A percentile compares a stretch with the other conserved stretches of the same genome.
Conservation (phyloP, 2,797 vertebrate genomes). For the Enteromius thamalakanensis region DNA sequence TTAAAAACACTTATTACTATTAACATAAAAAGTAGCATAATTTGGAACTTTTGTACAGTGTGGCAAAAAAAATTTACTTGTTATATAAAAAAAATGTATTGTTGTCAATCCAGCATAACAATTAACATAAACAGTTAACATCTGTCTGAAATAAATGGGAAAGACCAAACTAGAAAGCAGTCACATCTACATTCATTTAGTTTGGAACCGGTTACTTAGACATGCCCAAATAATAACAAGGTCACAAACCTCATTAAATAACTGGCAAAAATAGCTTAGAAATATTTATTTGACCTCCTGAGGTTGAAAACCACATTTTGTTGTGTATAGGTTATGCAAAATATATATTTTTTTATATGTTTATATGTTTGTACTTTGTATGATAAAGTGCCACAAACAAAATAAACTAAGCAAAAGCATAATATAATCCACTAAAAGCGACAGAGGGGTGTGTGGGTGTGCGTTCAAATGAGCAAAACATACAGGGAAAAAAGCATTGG, state of each 20-base stretch:
- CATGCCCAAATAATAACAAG: not conserved
- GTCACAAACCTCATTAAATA: not conserved
- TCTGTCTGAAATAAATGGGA: not conserved
- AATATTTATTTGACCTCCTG: not conserved
- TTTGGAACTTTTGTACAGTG: not conserved
- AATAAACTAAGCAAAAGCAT: not conserved
- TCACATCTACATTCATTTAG: not conserved
- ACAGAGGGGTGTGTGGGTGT: conserved; percentile 30
- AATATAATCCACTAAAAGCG: conserved; percentile 3
- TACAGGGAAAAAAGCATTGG: conserved; percentile 16
- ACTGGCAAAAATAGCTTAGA: not conserved
- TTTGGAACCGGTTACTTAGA: not conserved
- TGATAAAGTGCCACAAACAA: not conserved
- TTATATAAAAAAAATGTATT: no score
- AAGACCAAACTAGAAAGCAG: not conserved
- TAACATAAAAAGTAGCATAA: not conserved
- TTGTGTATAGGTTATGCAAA: not conserved
- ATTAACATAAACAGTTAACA: not conserved
- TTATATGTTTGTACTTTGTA: no score
- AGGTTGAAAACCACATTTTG: not conserved
- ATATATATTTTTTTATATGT: no score
- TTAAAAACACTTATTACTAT: not conserved
- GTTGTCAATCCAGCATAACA: no score
- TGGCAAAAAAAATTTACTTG: not conserved
- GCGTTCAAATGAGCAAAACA: conserved; percentile 29